phyloP scores from a whole-genome alignment of 92 coral and sea anemone species.

The Anthopleura xanthogrammica region DNA sequence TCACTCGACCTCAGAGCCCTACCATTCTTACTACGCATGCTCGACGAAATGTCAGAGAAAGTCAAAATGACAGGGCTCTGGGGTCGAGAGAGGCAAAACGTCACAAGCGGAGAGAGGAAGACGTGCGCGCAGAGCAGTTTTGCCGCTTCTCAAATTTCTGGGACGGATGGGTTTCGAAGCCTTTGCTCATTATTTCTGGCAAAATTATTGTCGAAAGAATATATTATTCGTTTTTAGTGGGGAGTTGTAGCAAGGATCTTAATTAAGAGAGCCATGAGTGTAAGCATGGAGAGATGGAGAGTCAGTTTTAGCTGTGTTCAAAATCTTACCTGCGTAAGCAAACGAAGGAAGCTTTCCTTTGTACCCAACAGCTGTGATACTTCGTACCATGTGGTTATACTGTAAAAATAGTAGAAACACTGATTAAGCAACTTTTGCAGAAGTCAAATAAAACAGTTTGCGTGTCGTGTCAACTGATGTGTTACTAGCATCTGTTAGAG shows the following conservation, averaged over 20 bases:
- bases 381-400: constrained; percentile 81
- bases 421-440: background rate
- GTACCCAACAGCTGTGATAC: constrained; percentile 67
- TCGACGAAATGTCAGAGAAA: no score
- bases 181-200: background rate
- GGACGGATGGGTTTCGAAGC: background rate
- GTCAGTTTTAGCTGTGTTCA: background rate
- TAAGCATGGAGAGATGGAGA: no score
- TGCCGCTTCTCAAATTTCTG: background rate
- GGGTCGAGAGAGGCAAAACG: no score
- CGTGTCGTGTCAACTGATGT: no score
- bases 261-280: no score
- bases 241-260: background rate
- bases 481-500: no score
- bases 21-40: no score
- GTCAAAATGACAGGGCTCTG: no score
- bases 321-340: background rate
- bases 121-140: background rate
- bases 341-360: constrained; percentile 13
- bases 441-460: background rate
- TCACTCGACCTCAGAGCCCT: background rate
- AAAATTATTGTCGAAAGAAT: no score
- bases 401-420: constrained; percentile 12
- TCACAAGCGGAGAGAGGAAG: background rate
- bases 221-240: background rate